Base-by-base conservation (phyloP, 2,113 vertebrate genomes). In the Orthonyx spaldingii region DNA sequence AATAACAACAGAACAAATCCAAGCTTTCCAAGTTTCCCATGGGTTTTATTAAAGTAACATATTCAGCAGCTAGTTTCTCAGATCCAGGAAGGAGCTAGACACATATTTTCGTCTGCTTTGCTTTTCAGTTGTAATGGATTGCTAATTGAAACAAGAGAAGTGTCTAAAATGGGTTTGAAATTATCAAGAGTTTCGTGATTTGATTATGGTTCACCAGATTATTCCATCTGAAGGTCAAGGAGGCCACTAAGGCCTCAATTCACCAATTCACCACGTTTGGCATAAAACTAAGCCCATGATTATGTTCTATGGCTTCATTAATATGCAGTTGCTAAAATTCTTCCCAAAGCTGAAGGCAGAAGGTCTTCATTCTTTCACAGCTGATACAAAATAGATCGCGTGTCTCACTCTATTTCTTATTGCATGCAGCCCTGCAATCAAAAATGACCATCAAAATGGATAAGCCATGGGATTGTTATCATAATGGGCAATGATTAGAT, bases 61-160 rank as follows among this genome's bases (percentile, higher is more conserved):
- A 96, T 93, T 89, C 82, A 85, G 82, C 66, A 65, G 42, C 44
- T 70, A 84, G 52, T 85, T 96, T 94, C 44, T 72, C 59, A 95
- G n/a, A 44, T 11, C 39, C n/a, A 83, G 66, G 44, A 87, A 97
- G 49, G 70, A 95, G 60, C n/a, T 81, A 93, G 81, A 44, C 64
- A 61, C 6, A 11, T 91, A 28, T 89, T 32, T 85, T 63, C 11
- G 33, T 80, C 52, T 88, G 66, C 81, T 79, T 95, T 96, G 82
- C 82, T 94, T 96, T 94, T 87, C 76, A 74, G 79, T 92, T 95
- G 91, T 93, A 81, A 93, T 87, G 84, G 78, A 95, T 84, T 94
- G 77, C 33, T 98, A 95, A 97, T 91, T 97, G 94, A 97, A 96
- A 95, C 17, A n/a, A 86, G 88, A 91, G 10, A 66, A 81, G 70